Evolutionary conservation across 1,140 invertebrate genomes (phyloP).

Genomic region (Sycobia sp.): DNA sequence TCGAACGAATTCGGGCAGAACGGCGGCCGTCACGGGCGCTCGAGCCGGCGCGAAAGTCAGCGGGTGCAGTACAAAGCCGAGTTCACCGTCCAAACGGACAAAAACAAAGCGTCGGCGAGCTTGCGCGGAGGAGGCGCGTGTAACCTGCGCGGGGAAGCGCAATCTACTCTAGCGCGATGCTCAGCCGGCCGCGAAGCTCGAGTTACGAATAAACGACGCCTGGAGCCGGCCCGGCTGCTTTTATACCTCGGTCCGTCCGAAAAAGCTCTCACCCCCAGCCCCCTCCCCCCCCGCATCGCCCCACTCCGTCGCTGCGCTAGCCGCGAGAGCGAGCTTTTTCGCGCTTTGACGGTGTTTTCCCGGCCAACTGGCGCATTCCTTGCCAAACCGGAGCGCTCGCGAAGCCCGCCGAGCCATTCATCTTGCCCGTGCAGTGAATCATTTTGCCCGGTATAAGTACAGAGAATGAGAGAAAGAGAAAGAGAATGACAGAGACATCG

Average conservation of each 20-base stretch:
- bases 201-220: constrained; percentile 23
- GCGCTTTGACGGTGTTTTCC: constrained; percentile 9
- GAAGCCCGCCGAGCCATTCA: not conserved
- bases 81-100: no score
- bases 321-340: no score
- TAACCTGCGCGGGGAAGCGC: no score
- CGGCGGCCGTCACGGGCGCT: no score
- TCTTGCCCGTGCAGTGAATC: constrained; percentile 22
- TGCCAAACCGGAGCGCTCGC: constrained; percentile 22
- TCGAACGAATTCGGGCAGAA: no score
- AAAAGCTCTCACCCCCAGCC: constrained; percentile 6
- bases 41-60: no score
- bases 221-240: constrained; percentile 26
- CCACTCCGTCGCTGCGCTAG: not conserved
- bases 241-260: constrained; percentile 16
- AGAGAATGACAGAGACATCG: no score
- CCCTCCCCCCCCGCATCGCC: not conserved
- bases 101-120: no score
- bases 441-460: no score
- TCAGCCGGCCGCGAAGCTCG: not conserved
- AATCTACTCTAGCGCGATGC: not conserved
- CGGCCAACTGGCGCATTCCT: constrained; percentile 9
- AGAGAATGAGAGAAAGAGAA: no score
- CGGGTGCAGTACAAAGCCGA: no score
- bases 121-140: no score